phyloP scores from a whole-genome alignment of 2,113 vertebrate genomes.

The Miniopterus natalensis region DNA sequence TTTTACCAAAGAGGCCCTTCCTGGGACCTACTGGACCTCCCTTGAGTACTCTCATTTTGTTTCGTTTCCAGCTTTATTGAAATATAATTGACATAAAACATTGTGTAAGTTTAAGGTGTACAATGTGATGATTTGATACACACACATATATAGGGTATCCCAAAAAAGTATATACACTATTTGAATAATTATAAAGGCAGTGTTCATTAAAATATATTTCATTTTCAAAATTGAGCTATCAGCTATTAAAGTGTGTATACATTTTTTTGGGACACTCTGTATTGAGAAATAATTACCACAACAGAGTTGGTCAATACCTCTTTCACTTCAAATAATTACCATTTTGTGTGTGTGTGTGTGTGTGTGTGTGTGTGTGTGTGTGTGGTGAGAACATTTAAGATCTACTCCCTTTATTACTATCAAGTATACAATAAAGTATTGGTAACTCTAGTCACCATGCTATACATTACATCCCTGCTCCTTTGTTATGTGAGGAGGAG shows the following conservation, averaged over 20 bases:
- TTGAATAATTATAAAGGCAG: too few species aligned
- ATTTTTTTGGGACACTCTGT: too few species aligned
- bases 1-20: conserved; percentile 4
- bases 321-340: background rate
- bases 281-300: background rate
- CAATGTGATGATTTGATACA: background rate
- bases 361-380: background rate
- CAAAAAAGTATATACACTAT: too few species aligned
- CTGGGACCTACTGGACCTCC: background rate
- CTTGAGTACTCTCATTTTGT: background rate
- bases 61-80: background rate
- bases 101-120: background rate
- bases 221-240: too few species aligned
- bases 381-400: background rate
- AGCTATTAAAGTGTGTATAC: too few species aligned
- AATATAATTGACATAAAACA: background rate
- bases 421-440: background rate
- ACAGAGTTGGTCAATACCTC: background rate
- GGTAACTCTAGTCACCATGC: background rate
- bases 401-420: background rate
- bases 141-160: background rate
- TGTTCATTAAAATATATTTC: too few species aligned
- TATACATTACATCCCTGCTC: background rate
- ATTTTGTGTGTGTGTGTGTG: background rate
- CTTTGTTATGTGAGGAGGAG: background rate